These are phyloP conservation scores for Eretmocerus hayati DNA, from an alignment of 2,888 invertebrate species.

Conservation along the genomic window DNA sequence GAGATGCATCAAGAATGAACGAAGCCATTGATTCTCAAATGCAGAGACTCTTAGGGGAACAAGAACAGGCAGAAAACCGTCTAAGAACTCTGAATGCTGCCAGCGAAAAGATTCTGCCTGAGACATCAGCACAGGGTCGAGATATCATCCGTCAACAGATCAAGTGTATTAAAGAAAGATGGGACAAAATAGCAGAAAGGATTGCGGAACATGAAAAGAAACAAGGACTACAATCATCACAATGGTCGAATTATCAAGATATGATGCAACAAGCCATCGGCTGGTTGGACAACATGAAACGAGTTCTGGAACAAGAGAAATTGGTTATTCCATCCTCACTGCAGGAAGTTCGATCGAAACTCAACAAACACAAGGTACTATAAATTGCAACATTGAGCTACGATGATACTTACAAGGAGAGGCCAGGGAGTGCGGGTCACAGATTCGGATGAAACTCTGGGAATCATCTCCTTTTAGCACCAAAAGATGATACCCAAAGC, in stretches of 20 bases:
- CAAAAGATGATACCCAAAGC: too few relatives aligned
- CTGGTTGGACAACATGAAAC: conserved; percentile 85
- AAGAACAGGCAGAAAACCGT: conserved; percentile 76
- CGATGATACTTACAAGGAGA: too few relatives aligned
- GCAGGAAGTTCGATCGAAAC: conserved; percentile 77
- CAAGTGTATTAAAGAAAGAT: conserved; percentile 71
- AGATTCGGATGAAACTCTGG: too few relatives aligned
- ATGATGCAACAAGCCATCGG: conserved; percentile 71
- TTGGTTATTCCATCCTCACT: conserved; percentile 67
- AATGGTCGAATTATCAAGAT: conserved; percentile 81
- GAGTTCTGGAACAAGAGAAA: conserved; percentile 64
- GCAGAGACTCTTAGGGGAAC: conserved; percentile 68
- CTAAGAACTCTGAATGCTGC: conserved; percentile 66
- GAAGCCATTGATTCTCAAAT: conserved; percentile 63
- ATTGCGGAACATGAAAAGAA: conserved; percentile 79
- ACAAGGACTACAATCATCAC: conserved; percentile 74
- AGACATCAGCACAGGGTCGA: conserved; percentile 85
- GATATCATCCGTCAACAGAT: conserved; percentile 83
- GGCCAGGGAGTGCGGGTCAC: too few relatives aligned
- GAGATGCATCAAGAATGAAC: conserved; percentile 55
- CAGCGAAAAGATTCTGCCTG: conserved; percentile 85
- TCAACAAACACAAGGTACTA: conserved; percentile 73
- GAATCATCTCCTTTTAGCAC: too few relatives aligned
- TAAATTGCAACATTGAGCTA: too few relatives aligned
- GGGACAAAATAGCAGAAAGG: conserved; percentile 81